Conservation (phyloP, 2,888 invertebrate species). For the Panzeria rudis region DNA sequence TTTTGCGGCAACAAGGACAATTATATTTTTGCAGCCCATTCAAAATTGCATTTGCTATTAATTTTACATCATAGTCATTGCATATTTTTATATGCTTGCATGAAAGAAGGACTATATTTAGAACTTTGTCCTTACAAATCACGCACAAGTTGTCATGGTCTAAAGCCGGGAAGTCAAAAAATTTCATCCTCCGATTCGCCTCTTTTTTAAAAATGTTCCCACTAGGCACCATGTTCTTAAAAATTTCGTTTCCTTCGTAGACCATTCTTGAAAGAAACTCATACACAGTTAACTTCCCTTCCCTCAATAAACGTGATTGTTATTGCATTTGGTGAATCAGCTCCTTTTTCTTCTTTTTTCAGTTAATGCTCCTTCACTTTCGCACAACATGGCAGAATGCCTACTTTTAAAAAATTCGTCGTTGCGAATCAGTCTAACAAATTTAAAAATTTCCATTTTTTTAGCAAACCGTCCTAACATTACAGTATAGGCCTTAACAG, state of each 20-base stretch:
- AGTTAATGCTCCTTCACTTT: constrained; percentile 56
- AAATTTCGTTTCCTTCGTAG: constrained; percentile 45
- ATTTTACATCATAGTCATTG: no score
- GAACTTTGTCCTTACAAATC: background rate
- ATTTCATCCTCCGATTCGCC: constrained; percentile 7
- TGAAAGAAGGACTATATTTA: constrained; percentile 16
- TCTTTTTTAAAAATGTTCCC: constrained; percentile 23
- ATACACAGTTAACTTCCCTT: constrained; percentile 36
- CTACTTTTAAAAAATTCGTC: constrained; percentile 66
- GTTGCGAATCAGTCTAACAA: constrained; percentile 36
- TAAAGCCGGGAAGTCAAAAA: background rate
- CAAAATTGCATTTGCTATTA: no score
- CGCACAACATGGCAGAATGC: constrained; percentile 36
- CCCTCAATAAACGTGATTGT: constrained; percentile 23
- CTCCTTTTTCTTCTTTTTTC: constrained; percentile 31
- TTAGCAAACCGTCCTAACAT: constrained; percentile 31
- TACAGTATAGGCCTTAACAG: no score
- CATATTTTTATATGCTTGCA: constrained; percentile 8
- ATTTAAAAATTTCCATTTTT: constrained; percentile 62
- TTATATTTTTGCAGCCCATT: no score
- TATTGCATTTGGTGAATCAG: constrained; percentile 1
- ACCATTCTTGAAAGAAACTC: constrained; percentile 52
- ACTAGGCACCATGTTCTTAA: constrained; percentile 17
- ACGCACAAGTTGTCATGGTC: background rate
- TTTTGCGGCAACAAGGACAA: no score